phyloP scores from a whole-genome alignment of 2,797 vertebrate species.

The Falco concolor region DNA sequence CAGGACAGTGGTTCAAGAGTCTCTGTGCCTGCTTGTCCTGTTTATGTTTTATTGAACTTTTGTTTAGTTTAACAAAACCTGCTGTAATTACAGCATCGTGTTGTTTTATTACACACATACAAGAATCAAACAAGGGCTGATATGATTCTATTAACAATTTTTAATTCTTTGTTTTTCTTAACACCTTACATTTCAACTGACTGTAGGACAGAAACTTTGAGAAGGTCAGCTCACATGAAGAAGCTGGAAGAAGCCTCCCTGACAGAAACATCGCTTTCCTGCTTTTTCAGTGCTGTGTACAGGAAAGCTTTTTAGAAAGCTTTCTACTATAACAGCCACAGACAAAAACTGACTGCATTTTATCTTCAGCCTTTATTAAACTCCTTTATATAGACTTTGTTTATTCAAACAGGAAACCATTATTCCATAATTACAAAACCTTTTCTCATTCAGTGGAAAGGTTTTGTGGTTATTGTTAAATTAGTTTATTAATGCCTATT shows the following conservation, averaged over 20 bases:
- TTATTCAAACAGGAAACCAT: neutral
- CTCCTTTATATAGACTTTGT: neutral
- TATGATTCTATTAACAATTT: neutral
- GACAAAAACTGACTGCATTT: neutral
- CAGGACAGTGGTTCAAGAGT: neutral
- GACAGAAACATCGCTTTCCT: neutral
- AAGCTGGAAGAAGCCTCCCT: neutral
- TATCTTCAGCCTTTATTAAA: neutral
- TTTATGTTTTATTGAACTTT: neutral
- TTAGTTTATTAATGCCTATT: neutral
- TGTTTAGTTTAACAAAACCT: neutral
- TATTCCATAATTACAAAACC: neutral
- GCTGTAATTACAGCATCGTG: neutral
- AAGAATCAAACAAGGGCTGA: neutral
- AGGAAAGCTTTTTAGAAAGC: neutral
- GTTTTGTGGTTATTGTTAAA: neutral
- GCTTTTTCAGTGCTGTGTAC: neutral
- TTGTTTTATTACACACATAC: neutral
- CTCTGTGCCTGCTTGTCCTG: neutral
- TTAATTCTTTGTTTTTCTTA: neutral
- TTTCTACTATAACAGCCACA: neutral
- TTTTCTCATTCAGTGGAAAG: neutral
- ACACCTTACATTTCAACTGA: neutral
- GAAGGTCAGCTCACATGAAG: neutral
- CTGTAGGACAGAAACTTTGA: neutral